Conservation (phyloP, 92 coral and sea anemone species). For the Porites divaricata region DNA sequence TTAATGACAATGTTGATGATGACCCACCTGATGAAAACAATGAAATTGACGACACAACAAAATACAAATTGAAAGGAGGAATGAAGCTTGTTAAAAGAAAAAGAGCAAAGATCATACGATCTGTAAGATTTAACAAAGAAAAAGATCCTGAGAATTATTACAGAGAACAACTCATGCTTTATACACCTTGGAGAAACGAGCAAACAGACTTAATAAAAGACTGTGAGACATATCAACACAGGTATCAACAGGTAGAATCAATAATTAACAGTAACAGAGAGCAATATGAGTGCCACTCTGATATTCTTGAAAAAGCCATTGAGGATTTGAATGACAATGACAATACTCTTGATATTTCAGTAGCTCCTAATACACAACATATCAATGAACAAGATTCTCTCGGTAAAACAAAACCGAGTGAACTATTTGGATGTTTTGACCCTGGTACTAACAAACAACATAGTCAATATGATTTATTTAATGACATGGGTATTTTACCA, state of each 20-base stretch:
- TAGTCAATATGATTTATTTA: conserved; percentile 31
- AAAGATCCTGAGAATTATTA: conserved; percentile 17
- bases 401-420: conserved; percentile 29
- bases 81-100: conserved; percentile 28
- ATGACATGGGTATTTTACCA: conserved; percentile 38
- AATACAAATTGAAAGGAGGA: conserved; percentile 28
- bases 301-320: conserved; percentile 55
- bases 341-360: conserved; percentile 2
- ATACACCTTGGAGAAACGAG: conserved; percentile 44
- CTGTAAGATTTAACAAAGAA: conserved; percentile 20
- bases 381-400: conserved; percentile 45
- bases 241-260: conserved; percentile 42
- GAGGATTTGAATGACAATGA: conserved; percentile 31
- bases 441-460: conserved; percentile 39
- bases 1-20: conserved; percentile 36
- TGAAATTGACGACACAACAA: conserved; percentile 4
- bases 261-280: conserved; percentile 24
- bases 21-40: conserved; percentile 24
- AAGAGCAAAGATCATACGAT: conserved; percentile 25
- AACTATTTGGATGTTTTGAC: conserved; percentile 44
- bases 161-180: conserved; percentile 22
- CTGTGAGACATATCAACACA: conserved; percentile 30
- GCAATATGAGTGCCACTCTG: conserved; percentile 57
- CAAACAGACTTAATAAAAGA: conserved; percentile 19
- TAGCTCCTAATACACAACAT: conserved; percentile 38